Conservation (phyloP, 2,888 invertebrate species). For the Pristionchus mayeri region DNA sequence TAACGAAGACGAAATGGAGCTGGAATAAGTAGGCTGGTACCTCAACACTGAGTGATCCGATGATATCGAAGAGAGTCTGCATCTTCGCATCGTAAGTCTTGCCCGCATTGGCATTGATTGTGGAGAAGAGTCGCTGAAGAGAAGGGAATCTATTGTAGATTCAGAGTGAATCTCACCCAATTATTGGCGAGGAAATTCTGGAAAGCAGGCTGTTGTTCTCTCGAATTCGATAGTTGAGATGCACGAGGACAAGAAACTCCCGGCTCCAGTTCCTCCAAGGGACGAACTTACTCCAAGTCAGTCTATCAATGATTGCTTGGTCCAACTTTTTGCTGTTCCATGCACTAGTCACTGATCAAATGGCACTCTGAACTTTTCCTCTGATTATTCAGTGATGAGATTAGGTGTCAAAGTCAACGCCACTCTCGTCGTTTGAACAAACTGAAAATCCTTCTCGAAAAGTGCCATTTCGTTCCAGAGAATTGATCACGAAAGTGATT, state of each 20-base stretch:
- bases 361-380: neutral
- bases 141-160: neutral
- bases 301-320: neutral
- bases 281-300: neutral
- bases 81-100: neutral
- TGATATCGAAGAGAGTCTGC: constrained; percentile 11
- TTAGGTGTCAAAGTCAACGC: neutral
- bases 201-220: constrained; percentile 3
- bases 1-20: neutral
- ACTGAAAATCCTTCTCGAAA: too few relatives aligned
- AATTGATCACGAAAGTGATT: neutral
- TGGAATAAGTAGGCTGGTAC: neutral
- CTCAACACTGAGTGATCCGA: constrained; percentile 14
- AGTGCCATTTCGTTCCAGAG: neutral
- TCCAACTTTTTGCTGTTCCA: neutral
- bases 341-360: neutral
- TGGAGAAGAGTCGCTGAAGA: neutral
- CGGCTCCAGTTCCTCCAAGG: constrained; percentile 11
- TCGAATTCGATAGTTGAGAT: neutral
- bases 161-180: constrained; percentile 12
- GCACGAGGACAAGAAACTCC: constrained; percentile 23
- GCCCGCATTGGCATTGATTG: neutral
- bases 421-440: neutral
- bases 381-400: neutral
- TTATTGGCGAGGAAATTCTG: constrained; percentile 40